Evolutionary conservation across 1,140 invertebrate genomes (phyloP).

Genomic region (Ceratina calcarata): DNA sequence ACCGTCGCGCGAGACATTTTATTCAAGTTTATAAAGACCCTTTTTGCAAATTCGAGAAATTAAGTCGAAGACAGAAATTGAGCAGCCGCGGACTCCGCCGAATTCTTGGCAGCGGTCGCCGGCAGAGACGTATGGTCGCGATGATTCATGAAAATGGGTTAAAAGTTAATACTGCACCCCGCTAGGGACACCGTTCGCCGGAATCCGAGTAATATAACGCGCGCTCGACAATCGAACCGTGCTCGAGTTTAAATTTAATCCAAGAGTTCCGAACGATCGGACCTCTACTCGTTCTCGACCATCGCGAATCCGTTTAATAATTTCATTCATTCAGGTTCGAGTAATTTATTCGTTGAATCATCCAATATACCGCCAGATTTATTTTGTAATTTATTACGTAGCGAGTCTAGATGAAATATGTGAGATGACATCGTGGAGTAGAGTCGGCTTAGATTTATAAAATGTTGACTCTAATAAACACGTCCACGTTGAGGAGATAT

Average conservation of each 20-base stretch:
- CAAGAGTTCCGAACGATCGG: not conserved
- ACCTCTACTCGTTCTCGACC: not conserved
- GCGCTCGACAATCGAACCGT: constrained; percentile 18
- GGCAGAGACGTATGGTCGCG: constrained; percentile 20
- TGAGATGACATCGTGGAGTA: too few relatives aligned
- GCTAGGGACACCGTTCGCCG: constrained; percentile 2
- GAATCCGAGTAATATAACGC: constrained; percentile 38
- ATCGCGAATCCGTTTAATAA: not conserved
- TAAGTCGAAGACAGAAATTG: constrained; percentile 2
- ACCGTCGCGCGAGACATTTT: not conserved
- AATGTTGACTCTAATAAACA: too few relatives aligned
- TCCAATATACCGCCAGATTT: too few relatives aligned
- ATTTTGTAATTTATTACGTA: too few relatives aligned
- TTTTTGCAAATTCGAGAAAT: not conserved
- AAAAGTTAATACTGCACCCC: constrained; percentile 33
- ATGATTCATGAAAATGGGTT: constrained; percentile 50
- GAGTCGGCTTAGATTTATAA: too few relatives aligned
- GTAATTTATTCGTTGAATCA: not conserved
- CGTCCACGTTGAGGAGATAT: too few relatives aligned
- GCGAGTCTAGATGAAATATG: not conserved
- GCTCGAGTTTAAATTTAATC: constrained; percentile 39
- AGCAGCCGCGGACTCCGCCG: not conserved
- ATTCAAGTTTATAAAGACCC: not conserved
- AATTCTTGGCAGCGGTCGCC: constrained; percentile 37
- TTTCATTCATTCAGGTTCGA: too few relatives aligned